These are phyloP conservation scores for Tolmerus cingulatus DNA, from an alignment of 2,888 invertebrate species.

Conservation along the genomic window DNA sequence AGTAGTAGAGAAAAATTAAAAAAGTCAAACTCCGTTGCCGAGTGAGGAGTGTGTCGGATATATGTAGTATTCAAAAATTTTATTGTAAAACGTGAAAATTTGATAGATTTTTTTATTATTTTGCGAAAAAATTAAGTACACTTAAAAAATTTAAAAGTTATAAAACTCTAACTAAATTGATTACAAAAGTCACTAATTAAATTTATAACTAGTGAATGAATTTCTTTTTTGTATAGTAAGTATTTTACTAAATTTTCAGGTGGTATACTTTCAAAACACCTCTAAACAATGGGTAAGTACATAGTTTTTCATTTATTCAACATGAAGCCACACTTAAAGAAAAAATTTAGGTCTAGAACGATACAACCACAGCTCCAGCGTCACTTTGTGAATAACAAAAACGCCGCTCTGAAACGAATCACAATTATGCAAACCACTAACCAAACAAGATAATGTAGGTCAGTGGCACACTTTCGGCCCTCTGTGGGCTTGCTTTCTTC, in stretches of 20 bases:
- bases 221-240: not conserved
- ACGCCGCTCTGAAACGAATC: slow-evolving; percentile 24
- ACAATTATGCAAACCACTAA: slow-evolving; percentile 42
- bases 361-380: not conserved
- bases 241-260: not conserved
- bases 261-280: not conserved
- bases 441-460: slow-evolving; percentile 34
- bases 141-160: too few species aligned
- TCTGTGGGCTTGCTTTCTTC: slow-evolving; percentile 35
- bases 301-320: not conserved
- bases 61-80: too few species aligned
- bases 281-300: not conserved
- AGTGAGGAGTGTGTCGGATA: too few species aligned
- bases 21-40: too few species aligned
- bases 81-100: too few species aligned
- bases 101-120: too few species aligned
- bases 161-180: too few species aligned
- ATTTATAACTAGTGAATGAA: not conserved
- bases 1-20: too few species aligned
- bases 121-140: too few species aligned
- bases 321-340: not conserved
- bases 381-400: not conserved
- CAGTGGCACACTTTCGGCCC: slow-evolving; percentile 42
- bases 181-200: not conserved
- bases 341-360: slow-evolving; percentile 12